These are phyloP conservation scores for Meles meles DNA, from an alignment of 2,113 vertebrate species.

Conservation along the genomic window DNA sequence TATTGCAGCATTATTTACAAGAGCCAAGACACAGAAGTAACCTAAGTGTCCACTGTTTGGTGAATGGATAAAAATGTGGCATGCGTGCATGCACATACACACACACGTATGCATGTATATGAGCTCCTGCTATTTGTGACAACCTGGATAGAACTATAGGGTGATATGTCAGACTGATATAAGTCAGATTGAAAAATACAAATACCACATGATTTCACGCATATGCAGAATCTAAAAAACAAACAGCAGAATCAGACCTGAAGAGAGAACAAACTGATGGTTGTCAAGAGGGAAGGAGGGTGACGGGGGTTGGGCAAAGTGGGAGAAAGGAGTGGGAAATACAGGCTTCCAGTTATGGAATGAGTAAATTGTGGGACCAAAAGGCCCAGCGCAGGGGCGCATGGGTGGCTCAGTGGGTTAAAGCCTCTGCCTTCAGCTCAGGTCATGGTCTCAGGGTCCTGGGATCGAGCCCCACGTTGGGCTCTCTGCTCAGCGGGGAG, in stretches of 20 bases:
- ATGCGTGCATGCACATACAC: not conserved
- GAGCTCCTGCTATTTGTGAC: not conserved
- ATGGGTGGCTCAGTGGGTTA: no score
- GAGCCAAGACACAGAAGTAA: not conserved
- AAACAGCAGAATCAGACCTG: not conserved
- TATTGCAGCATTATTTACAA: not conserved
- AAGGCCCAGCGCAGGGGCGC: not conserved
- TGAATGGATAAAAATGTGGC: not conserved
- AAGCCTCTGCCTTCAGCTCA: no score
- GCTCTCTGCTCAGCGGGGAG: no score
- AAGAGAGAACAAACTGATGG: not conserved
- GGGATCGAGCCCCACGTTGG: no score
- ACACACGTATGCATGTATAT: not conserved
- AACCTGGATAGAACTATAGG: not conserved
- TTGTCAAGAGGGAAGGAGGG: not conserved
- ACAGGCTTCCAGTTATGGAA: not conserved
- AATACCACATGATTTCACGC: not conserved
- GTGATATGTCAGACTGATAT: not conserved
- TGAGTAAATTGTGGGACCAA: not conserved
- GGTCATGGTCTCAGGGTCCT: no score
- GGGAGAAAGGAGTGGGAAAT: not conserved
- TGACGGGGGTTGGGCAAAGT: not conserved
- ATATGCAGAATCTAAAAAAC: not conserved
- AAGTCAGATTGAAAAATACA: not conserved
- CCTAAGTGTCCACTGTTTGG: not conserved